Evolutionary conservation across 2,888 invertebrate genomes (phyloP).

Genomic region (Boloria selene): DNA sequence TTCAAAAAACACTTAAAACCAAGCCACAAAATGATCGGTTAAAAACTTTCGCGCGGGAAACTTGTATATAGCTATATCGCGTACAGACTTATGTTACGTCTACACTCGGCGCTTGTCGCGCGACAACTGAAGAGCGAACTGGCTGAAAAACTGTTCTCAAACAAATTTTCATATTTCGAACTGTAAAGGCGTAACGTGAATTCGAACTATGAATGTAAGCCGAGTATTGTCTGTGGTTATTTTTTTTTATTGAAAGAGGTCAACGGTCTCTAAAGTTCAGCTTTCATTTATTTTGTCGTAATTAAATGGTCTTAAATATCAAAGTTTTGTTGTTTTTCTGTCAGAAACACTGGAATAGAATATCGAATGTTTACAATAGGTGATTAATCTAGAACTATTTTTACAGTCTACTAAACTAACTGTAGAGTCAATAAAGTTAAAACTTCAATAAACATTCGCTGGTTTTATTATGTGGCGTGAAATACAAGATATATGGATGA

Average conservation of each 20-base stretch:
- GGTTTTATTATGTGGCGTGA: too few species aligned
- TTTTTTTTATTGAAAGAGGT: slow-evolving; percentile 18
- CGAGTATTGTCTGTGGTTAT: slow-evolving; percentile 48
- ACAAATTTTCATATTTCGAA: slow-evolving; percentile 59
- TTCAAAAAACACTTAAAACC: slow-evolving; percentile 12
- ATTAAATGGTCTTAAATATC: slow-evolving; percentile 25
- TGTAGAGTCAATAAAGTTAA: not conserved
- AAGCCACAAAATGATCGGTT: slow-evolving; percentile 40
- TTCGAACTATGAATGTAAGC: slow-evolving; percentile 53
- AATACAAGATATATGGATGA: too few species aligned
- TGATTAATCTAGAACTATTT: slow-evolving; percentile 11
- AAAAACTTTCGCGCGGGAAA: slow-evolving; percentile 63
- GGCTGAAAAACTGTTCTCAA: slow-evolving; percentile 52
- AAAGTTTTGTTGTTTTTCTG: slow-evolving; percentile 16
- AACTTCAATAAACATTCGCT: too few species aligned
- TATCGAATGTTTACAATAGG: slow-evolving; percentile 11
- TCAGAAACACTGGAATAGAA: slow-evolving; percentile 16
- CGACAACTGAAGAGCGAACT: slow-evolving; percentile 53
- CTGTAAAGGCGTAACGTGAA: slow-evolving; percentile 59
- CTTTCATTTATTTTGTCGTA: slow-evolving; percentile 6
- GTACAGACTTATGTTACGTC: slow-evolving; percentile 44
- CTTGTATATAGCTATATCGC: slow-evolving; percentile 46
- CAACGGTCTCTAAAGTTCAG: slow-evolving; percentile 18
- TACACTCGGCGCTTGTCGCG: slow-evolving; percentile 56
- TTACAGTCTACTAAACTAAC: not conserved